Conservation (phyloP, 1,140 invertebrate species). For the Tetragonula clypearis region DNA sequence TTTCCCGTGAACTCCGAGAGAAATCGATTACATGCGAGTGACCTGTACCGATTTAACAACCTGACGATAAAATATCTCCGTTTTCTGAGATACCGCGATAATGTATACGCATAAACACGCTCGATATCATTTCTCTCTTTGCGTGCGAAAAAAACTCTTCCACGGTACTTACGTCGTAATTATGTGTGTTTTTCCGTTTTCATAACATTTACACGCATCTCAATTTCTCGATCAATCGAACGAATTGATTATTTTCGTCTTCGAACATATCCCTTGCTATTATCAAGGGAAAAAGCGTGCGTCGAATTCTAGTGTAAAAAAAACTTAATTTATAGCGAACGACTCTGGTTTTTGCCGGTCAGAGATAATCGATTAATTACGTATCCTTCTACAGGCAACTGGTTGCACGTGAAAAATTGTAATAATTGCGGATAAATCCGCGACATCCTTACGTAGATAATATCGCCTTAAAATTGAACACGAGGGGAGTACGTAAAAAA, state of each 20-base stretch:
- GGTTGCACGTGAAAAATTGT: neutral
- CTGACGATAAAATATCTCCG: neutral
- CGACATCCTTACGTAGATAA: neutral
- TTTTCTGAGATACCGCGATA: neutral
- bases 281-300: neutral
- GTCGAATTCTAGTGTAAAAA: neutral
- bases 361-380: neutral
- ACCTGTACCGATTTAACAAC: neutral
- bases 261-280: neutral
- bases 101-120: neutral
- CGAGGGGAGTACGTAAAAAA: neutral
- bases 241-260: neutral
- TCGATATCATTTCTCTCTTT: neutral
- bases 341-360: neutral
- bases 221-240: neutral
- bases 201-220: no score
- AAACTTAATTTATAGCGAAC: neutral
- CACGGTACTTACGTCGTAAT: neutral
- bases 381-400: neutral
- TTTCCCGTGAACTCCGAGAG: conserved; percentile 1
- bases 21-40: conserved; percentile 17
- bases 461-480: no score
- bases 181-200: neutral
- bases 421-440: neutral
- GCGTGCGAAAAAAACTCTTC: neutral